Evolutionary conservation across 2,113 vertebrate species (phyloP), one percentile per base, ranked within the genome.

Genomic region (Typhlomys cinereus): DNA sequence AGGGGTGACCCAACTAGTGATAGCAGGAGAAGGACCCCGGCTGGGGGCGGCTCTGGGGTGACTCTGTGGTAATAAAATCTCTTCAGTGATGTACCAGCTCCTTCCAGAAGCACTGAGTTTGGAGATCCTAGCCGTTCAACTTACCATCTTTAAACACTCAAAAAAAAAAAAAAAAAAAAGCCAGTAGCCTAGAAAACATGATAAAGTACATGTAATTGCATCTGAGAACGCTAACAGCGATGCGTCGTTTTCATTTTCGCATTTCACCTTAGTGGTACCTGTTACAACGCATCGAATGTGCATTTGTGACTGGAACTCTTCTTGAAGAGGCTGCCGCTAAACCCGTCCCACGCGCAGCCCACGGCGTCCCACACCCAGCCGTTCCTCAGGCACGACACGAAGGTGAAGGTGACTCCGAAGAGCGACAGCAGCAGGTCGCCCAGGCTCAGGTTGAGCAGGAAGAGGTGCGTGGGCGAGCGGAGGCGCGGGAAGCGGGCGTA

Each of bases 301-400:
- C 90, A 85, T 96, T 92, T 95, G 85, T 94, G 85, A 96, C 90
- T 85, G 94, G 94, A 96, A 96, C 91, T 88, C 92, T 95, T 85
- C 94, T 97, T 99, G 41, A 99, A 99, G 67, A 99, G 97, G 95
- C 98, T 99, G 98, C 98, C 98, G 98, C 98, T 98, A 98, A 99
- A 99, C 89, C 99, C 99, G 96, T 99, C 99, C 99, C 99, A 99
- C 71, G 97, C 93, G 97, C 98, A 99, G 67, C 98, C 98, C 54
- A 97, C 96, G 34, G 97, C 88, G 96, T 98, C 98, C 99, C 99
- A 99, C 7, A 97, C 97, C 99, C 99, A 99, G 84, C 98, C 97
- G 91, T 98, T 98, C 95, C 98, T 97, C 80, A 99, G 95, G 97
- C 98, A 99, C 95, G 99, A 98, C 83, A 97, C 97, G 86, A 99